Conservation (phyloP, 2,888 invertebrate genomes). For the Archips xylosteana region DNA sequence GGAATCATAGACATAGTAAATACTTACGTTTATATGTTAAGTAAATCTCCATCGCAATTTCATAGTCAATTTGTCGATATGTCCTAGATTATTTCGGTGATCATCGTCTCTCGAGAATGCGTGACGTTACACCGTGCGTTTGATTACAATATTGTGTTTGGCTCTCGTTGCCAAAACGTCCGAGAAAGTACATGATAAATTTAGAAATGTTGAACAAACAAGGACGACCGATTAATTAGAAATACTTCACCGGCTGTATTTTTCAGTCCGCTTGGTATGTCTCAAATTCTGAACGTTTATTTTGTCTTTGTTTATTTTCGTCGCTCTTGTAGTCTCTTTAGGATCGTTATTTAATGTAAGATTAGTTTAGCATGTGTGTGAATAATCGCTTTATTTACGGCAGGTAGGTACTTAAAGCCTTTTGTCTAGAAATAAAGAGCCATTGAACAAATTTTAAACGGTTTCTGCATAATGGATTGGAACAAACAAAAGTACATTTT, state of each 20-base stretch:
- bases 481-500: conserved; percentile 20
- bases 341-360: conserved; percentile 22
- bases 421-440: conserved; percentile 17
- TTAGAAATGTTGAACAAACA: conserved; percentile 55
- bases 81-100: neutral
- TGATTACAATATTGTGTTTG: conserved; percentile 57
- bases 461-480: conserved; percentile 13
- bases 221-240: conserved; percentile 49
- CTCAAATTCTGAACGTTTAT: neutral
- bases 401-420: conserved; percentile 3
- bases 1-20: no score
- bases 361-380: neutral
- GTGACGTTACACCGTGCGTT: conserved; percentile 46
- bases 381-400: neutral
- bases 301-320: conserved; percentile 14
- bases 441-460: conserved; percentile 19
- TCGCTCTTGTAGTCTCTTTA: neutral
- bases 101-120: conserved; percentile 7
- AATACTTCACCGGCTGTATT: conserved; percentile 2
- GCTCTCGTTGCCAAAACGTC: conserved; percentile 59
- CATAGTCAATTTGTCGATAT: neutral
- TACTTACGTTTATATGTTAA: no score
- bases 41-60: no score
- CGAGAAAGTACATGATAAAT: conserved; percentile 65
- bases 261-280: conserved; percentile 6